Evolutionary conservation across 2,113 vertebrate species (phyloP).

Genomic region (Aramus guarauna): DNA sequence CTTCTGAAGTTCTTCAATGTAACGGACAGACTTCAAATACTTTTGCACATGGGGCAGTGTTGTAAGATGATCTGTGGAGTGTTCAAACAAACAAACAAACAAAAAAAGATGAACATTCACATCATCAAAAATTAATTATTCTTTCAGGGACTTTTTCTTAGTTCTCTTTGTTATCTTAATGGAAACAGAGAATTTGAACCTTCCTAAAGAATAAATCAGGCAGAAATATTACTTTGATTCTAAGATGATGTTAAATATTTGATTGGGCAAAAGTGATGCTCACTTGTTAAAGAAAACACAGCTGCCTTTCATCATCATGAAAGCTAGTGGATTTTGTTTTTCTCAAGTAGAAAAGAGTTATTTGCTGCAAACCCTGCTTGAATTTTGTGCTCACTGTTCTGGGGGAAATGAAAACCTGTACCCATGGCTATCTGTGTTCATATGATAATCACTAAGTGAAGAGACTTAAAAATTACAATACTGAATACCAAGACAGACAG

Average conservation of each 20-base stretch:
- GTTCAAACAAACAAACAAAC: not conserved
- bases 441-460: not conserved
- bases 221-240: not conserved
- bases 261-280: not conserved
- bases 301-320: not conserved
- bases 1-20: conserved; percentile 96
- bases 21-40: conserved; percentile 91
- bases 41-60: conserved; percentile 92
- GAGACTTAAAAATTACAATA: not conserved
- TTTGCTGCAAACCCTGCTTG: not conserved
- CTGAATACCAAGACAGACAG: not conserved
- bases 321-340: not conserved
- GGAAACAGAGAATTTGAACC: not conserved
- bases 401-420: not conserved
- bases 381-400: not conserved
- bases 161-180: not conserved
- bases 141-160: not conserved
- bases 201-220: not conserved
- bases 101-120: not conserved
- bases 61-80: conserved; percentile 82
- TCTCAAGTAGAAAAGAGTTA: not conserved
- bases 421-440: not conserved
- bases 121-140: not conserved
- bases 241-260: not conserved
- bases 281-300: not conserved